These are phyloP conservation scores for Sebastolobus alascanus DNA, from an alignment of 2,797 vertebrate genomes.

Conservation along the genomic window DNA sequence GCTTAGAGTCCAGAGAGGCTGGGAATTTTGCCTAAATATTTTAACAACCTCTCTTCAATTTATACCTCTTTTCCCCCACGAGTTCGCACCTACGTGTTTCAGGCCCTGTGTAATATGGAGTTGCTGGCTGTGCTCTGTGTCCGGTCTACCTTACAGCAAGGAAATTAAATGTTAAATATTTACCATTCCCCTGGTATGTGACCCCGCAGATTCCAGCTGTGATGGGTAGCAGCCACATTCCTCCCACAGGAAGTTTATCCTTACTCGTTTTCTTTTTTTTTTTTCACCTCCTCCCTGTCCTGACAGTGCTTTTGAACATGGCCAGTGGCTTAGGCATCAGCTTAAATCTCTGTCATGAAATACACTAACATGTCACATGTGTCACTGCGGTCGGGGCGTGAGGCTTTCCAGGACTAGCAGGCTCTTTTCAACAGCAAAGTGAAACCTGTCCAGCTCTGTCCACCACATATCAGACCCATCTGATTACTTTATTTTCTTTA, in stretches of 20 bases:
- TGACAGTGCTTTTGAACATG: constrained; percentile 69
- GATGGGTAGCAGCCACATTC: constrained; percentile 83
- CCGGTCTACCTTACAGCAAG: constrained; percentile 81
- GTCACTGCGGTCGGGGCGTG: constrained; percentile 41
- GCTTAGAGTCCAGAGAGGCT: constrained; percentile 49
- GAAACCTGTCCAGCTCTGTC: constrained; percentile 17
- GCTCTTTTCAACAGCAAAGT: constrained; percentile 45
- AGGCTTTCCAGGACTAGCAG: constrained; percentile 60
- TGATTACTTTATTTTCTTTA: constrained; percentile 27
- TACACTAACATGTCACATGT: constrained; percentile 69
- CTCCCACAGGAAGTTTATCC: constrained; percentile 84
- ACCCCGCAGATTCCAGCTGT: constrained; percentile 79
- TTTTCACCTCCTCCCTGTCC: constrained; percentile 38
- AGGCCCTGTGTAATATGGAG: constrained; percentile 54
- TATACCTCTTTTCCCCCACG: constrained; percentile 54
- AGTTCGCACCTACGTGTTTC: constrained; percentile 55
- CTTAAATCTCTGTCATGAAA: constrained; percentile 68
- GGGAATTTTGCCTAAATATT: constrained; percentile 79
- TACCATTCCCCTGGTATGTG: constrained; percentile 83
- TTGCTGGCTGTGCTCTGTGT: constrained; percentile 65
- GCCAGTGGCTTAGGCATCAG: constrained; percentile 58
- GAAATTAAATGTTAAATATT: constrained; percentile 87
- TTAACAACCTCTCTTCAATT: constrained; percentile 74
- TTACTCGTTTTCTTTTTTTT: constrained; percentile 52
- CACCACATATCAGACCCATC: constrained; percentile 4